Conservation (phyloP, 2,888 invertebrate species). For the Herminia tarsipennalis region DNA sequence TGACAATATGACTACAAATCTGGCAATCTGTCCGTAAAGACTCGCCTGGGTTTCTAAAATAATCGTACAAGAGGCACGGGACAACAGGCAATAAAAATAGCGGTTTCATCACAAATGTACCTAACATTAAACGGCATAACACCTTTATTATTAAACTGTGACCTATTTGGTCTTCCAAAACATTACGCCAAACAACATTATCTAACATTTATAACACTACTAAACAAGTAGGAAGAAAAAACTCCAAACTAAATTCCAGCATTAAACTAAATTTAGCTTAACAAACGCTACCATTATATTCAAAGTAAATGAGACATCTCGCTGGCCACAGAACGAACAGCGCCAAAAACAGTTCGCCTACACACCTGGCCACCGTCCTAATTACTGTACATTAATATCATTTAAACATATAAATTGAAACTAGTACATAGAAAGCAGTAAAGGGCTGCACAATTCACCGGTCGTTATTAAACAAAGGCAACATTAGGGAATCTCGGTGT, state of each 20-base stretch:
- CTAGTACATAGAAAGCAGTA: slow-evolving; percentile 31
- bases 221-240: background rate
- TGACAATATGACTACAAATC: too few species aligned
- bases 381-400: slow-evolving; percentile 41
- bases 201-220: too few species aligned
- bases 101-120: too few species aligned
- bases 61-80: too few species aligned
- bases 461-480: slow-evolving; percentile 59
- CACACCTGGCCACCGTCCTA: slow-evolving; percentile 20
- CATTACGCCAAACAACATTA: too few species aligned
- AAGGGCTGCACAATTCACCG: slow-evolving; percentile 51
- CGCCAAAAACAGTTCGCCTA: slow-evolving; percentile 6
- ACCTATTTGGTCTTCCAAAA: too few species aligned
- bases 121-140: too few species aligned
- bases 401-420: slow-evolving; percentile 43
- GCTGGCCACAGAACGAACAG: background rate
- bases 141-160: too few species aligned
- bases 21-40: too few species aligned
- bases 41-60: too few species aligned
- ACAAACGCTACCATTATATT: background rate
- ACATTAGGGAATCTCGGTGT: slow-evolving; percentile 56
- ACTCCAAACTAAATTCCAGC: background rate
- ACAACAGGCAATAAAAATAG: too few species aligned
- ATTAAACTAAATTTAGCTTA: background rate
- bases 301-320: slow-evolving; percentile 1